Evolutionary conservation across 2,888 invertebrate species (phyloP).

Genomic region (Agriotes lineatus): DNA sequence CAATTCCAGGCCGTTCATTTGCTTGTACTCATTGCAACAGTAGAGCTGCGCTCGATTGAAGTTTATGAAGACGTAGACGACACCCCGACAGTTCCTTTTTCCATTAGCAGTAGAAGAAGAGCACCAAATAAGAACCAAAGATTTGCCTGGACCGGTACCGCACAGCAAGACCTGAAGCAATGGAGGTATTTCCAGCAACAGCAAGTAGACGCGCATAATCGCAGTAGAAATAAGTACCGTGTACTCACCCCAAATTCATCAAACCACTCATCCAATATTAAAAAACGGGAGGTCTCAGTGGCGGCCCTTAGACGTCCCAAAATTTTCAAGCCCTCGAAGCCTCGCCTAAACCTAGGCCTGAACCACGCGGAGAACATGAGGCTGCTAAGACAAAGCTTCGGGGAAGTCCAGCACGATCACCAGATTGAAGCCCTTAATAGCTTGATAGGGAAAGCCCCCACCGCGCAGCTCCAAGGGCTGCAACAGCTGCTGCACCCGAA

Average conservation of each 20-base stretch:
- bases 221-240: constrained; percentile 2
- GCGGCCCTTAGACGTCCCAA: too few species aligned
- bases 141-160: constrained; percentile 21
- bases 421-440: constrained; percentile 66
- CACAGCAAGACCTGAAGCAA: constrained; percentile 57
- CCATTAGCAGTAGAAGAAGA: not conserved
- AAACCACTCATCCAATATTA: not conserved
- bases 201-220: constrained; percentile 49
- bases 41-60: constrained; percentile 44
- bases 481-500: constrained; percentile 63
- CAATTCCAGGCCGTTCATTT: not conserved
- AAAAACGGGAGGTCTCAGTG: not conserved
- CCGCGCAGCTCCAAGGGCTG: constrained; percentile 68
- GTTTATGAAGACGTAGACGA: constrained; percentile 53
- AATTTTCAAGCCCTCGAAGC: too few species aligned
- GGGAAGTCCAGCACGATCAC: not conserved
- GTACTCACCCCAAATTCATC: too few species aligned
- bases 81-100: not conserved
- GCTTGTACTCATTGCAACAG: not conserved
- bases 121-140: constrained; percentile 8
- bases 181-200: constrained; percentile 61
- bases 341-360: constrained; percentile 1
- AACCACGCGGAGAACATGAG: not conserved
- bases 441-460: constrained; percentile 68
- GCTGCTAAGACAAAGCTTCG: constrained; percentile 11